These are phyloP conservation scores for Pangasius larnaudii DNA, from an alignment of 2,797 vertebrate genomes.

Conservation along the genomic window DNA sequence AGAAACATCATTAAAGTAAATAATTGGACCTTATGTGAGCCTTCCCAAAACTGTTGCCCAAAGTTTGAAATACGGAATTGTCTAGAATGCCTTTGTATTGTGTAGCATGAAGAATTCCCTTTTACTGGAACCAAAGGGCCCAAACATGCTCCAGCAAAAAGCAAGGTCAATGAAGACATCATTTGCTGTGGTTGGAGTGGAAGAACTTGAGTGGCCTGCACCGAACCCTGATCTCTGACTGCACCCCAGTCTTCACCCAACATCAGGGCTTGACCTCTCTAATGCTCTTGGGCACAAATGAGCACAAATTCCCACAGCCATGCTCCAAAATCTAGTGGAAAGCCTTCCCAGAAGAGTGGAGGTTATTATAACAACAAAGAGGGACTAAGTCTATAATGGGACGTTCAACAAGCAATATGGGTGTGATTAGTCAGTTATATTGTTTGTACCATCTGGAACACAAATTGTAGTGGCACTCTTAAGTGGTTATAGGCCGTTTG, in stretches of 20 bases:
- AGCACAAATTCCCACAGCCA: neutral
- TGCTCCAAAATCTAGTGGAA: neutral
- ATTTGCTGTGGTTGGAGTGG: neutral
- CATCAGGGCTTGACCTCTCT: neutral
- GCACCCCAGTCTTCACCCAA: no score
- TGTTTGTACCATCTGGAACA: neutral
- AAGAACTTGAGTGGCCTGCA: neutral
- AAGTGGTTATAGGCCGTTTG: neutral
- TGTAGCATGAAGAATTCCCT: no score
- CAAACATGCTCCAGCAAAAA: neutral
- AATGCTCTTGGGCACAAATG: neutral
- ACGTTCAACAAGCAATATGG: neutral
- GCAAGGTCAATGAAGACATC: neutral
- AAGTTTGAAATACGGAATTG: neutral
- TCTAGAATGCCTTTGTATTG: neutral
- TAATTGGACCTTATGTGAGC: neutral
- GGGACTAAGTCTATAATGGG: neutral
- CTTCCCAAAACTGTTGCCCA: neutral
- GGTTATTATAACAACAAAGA: neutral
- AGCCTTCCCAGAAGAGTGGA: neutral
- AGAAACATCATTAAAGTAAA: neutral
- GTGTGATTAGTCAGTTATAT: neutral
- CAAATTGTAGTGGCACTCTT: neutral
- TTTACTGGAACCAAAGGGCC: neutral
- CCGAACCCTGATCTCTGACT: neutral